Conservation (phyloP, 2,797 vertebrate genomes). For the Myotis pilosus region DNA sequence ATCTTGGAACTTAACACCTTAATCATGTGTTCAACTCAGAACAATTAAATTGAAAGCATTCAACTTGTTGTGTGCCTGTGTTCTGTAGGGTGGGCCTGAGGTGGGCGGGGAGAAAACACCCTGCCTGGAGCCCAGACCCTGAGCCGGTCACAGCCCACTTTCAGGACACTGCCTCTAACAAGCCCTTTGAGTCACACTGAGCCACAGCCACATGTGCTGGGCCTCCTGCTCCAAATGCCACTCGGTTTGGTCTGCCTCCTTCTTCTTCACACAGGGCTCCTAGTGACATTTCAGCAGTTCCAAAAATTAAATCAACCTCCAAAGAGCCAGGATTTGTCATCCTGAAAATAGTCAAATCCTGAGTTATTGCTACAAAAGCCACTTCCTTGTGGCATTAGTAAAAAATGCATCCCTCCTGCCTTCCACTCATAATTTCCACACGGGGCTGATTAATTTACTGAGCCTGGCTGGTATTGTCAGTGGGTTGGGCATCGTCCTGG, state of each 20-base stretch:
- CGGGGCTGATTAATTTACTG: not conserved
- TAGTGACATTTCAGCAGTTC: not conserved
- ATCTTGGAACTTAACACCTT: not conserved
- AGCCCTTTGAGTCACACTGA: not conserved
- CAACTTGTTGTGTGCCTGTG: not conserved
- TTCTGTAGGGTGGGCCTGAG: not conserved
- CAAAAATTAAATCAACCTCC: slow-evolving; percentile 23
- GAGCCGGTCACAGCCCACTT: not conserved
- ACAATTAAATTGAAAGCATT: slow-evolving; percentile 57
- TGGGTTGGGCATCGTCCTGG: not conserved
- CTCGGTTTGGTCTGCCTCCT: not conserved
- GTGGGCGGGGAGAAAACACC: not conserved
- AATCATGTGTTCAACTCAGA: not conserved
- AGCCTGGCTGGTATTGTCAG: not conserved
- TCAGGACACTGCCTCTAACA: not conserved
- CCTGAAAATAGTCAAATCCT: not conserved
- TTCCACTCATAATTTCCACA: not conserved
- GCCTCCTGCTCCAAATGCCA: not conserved
- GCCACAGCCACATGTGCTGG: not conserved
- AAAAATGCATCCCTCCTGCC: not conserved
- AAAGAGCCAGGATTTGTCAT: not conserved
- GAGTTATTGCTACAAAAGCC: not conserved
- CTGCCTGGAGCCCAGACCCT: not conserved
- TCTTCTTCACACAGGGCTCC: not conserved
- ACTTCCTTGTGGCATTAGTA: not conserved